These are phyloP conservation scores for Busseola fusca DNA, from an alignment of 2,888 invertebrate species.

Conservation along the genomic window DNA sequence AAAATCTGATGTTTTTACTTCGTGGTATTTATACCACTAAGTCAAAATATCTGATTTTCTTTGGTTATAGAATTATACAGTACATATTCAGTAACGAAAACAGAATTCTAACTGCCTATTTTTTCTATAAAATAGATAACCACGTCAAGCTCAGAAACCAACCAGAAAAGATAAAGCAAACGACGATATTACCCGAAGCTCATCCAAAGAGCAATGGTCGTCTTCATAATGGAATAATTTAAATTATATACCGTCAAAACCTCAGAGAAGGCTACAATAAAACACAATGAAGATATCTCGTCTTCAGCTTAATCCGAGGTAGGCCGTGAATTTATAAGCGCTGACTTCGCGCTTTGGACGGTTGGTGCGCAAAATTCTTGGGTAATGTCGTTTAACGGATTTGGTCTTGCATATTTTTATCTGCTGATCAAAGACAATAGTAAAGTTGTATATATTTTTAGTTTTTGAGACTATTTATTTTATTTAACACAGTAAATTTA, in stretches of 20 bases:
- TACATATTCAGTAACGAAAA: neutral
- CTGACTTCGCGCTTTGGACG: slow-evolving; percentile 75
- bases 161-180: slow-evolving; percentile 58
- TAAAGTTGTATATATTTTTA: neutral
- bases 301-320: slow-evolving; percentile 74
- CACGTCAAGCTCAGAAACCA: slow-evolving; percentile 21
- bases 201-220: slow-evolving; percentile 63
- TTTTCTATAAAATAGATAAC: slow-evolving; percentile 2
- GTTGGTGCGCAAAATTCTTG: slow-evolving; percentile 69
- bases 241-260: slow-evolving; percentile 78
- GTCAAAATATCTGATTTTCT: too few relatives aligned
- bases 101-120: neutral
- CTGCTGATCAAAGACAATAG: neutral
- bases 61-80: neutral
- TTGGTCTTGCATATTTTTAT: slow-evolving; percentile 45
- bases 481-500: neutral
- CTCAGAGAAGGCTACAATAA: slow-evolving; percentile 76
- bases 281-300: slow-evolving; percentile 76
- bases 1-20: neutral
- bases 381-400: slow-evolving; percentile 48
- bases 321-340: slow-evolving; percentile 77
- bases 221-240: slow-evolving; percentile 80
- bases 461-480: neutral
- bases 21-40: neutral
- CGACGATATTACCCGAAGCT: slow-evolving; percentile 56